Evolutionary conservation across 2,797 vertebrate species (phyloP).

Genomic region (Syngnathus rostellatus): DNA sequence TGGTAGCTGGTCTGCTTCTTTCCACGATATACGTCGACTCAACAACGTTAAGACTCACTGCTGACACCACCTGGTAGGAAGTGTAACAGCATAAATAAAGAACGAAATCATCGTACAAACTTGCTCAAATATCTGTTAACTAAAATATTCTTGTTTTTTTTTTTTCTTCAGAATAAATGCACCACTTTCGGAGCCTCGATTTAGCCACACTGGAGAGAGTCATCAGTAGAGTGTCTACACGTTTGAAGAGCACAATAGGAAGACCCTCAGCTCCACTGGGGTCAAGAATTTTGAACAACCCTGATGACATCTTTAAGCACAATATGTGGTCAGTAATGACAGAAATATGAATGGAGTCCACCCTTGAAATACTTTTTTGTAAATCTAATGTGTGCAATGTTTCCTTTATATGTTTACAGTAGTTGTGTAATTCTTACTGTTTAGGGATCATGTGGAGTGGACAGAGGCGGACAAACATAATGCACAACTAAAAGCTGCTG

Average conservation of each 20-base stretch:
- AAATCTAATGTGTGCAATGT: background rate
- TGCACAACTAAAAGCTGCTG: slow-evolving; percentile 69
- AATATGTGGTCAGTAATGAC: slow-evolving; percentile 67
- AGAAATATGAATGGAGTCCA: background rate
- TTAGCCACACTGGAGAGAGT: slow-evolving; percentile 50
- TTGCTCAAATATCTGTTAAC: background rate
- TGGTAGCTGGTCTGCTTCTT: background rate
- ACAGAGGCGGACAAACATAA: slow-evolving; percentile 75
- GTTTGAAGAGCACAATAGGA: slow-evolving; percentile 55
- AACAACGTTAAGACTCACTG: background rate
- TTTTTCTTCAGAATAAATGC: slow-evolving; percentile 53
- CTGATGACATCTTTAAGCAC: slow-evolving; percentile 67
- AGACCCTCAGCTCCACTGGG: slow-evolving; percentile 79
- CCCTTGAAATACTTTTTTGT: background rate
- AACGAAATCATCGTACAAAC: background rate
- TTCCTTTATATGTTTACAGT: background rate
- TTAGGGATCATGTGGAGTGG: slow-evolving; percentile 91
- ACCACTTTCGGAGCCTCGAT: slow-evolving; percentile 28
- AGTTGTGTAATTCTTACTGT: slow-evolving; percentile 6
- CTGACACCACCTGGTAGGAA: background rate
- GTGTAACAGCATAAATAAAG: background rate
- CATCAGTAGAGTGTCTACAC: slow-evolving; percentile 50
- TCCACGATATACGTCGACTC: background rate
- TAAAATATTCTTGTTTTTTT: too few species aligned
- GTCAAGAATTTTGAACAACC: slow-evolving; percentile 78